A percentile compares a stretch with the other conserved stretches of the same genome.
Conservation (phyloP, 2,888 invertebrate genomes). For the Exocentrus adspersus region DNA sequence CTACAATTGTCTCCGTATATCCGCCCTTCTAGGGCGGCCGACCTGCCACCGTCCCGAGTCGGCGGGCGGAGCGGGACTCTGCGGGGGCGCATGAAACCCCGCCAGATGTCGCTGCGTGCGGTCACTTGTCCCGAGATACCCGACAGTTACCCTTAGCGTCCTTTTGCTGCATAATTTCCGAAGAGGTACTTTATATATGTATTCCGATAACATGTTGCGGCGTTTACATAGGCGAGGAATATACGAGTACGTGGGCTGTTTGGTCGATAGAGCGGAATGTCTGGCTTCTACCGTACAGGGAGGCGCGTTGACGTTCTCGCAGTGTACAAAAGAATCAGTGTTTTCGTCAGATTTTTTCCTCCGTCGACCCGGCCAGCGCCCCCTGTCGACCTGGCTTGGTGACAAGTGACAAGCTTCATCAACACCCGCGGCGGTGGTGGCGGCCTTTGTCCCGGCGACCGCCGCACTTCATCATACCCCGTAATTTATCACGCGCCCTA, state of each 20-base stretch:
- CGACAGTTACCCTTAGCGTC: slow-evolving; percentile 18
- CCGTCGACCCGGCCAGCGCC: slow-evolving; percentile 14
- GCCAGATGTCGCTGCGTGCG: slow-evolving; percentile 41
- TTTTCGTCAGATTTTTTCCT: not conserved
- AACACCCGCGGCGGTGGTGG: slow-evolving; percentile 46
- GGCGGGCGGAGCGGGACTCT: slow-evolving; percentile 10
- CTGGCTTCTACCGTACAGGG: too few species aligned
- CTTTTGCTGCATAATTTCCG: slow-evolving; percentile 29
- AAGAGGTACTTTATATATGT: not conserved
- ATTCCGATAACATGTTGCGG: slow-evolving; percentile 10
- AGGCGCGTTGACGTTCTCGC: too few species aligned
- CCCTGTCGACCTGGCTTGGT: slow-evolving; percentile 38
- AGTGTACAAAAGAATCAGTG: too few species aligned
- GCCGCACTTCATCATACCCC: slow-evolving; percentile 51
- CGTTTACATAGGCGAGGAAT: too few species aligned
- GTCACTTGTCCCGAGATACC: slow-evolving; percentile 36
- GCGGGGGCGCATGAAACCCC: slow-evolving; percentile 39
- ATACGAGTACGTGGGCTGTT: too few species aligned
- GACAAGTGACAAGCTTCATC: slow-evolving; percentile 56
- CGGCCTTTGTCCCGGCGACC: slow-evolving; percentile 49
- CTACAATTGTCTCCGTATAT: not conserved
- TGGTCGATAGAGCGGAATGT: not conserved
- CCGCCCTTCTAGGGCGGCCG: not conserved
- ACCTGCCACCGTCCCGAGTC: slow-evolving; percentile 21
- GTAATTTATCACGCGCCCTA: slow-evolving; percentile 49